Evolutionary conservation across 2,888 invertebrate genomes (phyloP).

Genomic region (Orthosia gracilis): DNA sequence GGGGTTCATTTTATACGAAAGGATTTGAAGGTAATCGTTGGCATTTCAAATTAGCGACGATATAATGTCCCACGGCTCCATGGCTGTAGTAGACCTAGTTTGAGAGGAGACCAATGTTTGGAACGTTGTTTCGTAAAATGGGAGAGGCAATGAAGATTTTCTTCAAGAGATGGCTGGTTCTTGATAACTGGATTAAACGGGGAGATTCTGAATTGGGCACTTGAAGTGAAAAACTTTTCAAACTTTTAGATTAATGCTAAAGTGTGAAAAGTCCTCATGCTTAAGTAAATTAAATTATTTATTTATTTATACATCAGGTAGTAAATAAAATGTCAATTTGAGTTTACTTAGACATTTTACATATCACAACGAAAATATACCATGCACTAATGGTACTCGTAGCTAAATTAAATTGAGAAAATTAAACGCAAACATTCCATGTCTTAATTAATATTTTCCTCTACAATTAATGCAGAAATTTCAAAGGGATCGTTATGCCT

Average conservation of each 20-base stretch:
- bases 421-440: background rate
- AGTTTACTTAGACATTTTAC: too few relatives aligned
- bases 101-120: background rate
- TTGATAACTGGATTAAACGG: too few relatives aligned
- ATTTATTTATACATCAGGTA: too few relatives aligned
- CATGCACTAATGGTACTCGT: background rate
- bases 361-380: background rate
- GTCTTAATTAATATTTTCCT: slow-evolving; percentile 15
- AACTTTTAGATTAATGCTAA: too few relatives aligned
- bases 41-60: background rate
- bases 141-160: background rate
- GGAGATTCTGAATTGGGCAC: background rate
- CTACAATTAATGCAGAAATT: slow-evolving; percentile 22
- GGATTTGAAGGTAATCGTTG: background rate
- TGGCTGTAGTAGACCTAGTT: background rate
- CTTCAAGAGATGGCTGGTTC: background rate
- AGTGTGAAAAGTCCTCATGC: too few relatives aligned
- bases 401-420: too few relatives aligned
- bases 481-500: slow-evolving; percentile 22
- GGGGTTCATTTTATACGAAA: background rate
- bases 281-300: too few relatives aligned
- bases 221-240: too few relatives aligned
- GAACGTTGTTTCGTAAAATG: background rate
- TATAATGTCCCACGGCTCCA: background rate
- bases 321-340: too few relatives aligned